A percentile compares a stretch with the other conserved stretches of the same genome.
These are phyloP conservation scores for Miltochrista miniata DNA, from an alignment of 2,888 invertebrate species.

Conservation along the genomic window DNA sequence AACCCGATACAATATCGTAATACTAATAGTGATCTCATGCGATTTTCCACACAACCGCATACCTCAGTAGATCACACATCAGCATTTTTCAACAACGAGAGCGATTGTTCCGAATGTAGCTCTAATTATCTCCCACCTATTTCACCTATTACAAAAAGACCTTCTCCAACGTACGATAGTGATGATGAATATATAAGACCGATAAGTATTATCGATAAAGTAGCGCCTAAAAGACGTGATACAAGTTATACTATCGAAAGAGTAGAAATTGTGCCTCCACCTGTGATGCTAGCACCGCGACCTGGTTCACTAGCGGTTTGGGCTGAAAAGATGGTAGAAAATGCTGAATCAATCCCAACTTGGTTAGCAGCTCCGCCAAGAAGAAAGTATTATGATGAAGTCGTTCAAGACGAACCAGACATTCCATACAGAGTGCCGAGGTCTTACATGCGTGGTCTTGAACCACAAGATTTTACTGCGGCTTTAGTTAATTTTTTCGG, in stretches of 20 bases:
- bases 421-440: conserved; percentile 69
- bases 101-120: conserved; percentile 57
- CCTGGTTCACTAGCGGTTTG: conserved; percentile 69
- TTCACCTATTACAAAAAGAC: conserved; percentile 27
- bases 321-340: conserved; percentile 80
- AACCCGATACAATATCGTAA: conserved; percentile 32
- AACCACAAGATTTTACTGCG: conserved; percentile 89
- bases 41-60: conserved; percentile 71
- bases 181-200: conserved; percentile 70
- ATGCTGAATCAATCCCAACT: conserved; percentile 80
- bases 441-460: conserved; percentile 85
- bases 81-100: conserved; percentile 53
- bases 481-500: conserved; percentile 88
- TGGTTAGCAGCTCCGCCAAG: conserved; percentile 79
- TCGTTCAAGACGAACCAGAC: conserved; percentile 67
- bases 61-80: conserved; percentile 40
- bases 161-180: conserved; percentile 50
- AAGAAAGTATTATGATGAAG: conserved; percentile 62
- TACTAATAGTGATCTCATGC: conserved; percentile 64
- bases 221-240: conserved; percentile 60
- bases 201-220: conserved; percentile 66
- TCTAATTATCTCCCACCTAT: conserved; percentile 61
- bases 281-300: conserved; percentile 69
- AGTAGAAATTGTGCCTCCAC: conserved; percentile 79
- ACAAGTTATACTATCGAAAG: conserved; percentile 62